These are phyloP conservation scores for Clarias gariepinus DNA, from an alignment of 2,113 vertebrate genomes.

Conservation along the genomic window DNA sequence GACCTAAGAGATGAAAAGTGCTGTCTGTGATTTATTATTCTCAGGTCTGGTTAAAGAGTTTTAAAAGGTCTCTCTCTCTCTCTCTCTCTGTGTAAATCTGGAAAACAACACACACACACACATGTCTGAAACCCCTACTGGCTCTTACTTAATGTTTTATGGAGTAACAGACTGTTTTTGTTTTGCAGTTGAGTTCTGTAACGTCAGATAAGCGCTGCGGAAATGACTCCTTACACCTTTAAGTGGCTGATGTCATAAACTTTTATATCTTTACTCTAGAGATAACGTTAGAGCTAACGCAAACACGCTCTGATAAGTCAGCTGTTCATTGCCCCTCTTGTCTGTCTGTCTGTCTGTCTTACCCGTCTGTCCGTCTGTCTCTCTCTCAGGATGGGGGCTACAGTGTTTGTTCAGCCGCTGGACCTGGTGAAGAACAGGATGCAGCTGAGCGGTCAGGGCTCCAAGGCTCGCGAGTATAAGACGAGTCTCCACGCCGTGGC, in stretches of 20 bases:
- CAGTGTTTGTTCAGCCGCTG: slow-evolving; percentile 83
- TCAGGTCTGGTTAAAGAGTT: neutral
- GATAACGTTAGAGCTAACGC: neutral
- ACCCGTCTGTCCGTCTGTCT: too few species aligned
- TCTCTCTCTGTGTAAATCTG: too few species aligned
- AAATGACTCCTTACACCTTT: neutral
- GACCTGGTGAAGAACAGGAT: slow-evolving; percentile 93
- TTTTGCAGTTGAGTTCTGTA: neutral
- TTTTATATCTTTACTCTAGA: neutral
- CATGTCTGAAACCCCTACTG: neutral
- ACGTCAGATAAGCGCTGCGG: neutral
- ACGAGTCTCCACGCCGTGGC: slow-evolving; percentile 85
- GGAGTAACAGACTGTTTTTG: neutral
- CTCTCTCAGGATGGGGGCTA: slow-evolving; percentile 87
- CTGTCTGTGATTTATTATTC: neutral
- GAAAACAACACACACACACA: neutral
- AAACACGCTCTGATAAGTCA: neutral
- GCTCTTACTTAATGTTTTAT: neutral
- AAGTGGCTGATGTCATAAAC: neutral
- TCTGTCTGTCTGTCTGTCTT: neutral
- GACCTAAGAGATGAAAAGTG: neutral
- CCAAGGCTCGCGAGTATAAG: slow-evolving; percentile 83
- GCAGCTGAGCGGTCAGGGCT: slow-evolving; percentile 87
- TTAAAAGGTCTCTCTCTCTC: too few species aligned
- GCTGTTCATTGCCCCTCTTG: neutral